These are phyloP conservation scores for Eublepharis macularius DNA, from an alignment of 2,113 vertebrate genomes.

Conservation along the genomic window DNA sequence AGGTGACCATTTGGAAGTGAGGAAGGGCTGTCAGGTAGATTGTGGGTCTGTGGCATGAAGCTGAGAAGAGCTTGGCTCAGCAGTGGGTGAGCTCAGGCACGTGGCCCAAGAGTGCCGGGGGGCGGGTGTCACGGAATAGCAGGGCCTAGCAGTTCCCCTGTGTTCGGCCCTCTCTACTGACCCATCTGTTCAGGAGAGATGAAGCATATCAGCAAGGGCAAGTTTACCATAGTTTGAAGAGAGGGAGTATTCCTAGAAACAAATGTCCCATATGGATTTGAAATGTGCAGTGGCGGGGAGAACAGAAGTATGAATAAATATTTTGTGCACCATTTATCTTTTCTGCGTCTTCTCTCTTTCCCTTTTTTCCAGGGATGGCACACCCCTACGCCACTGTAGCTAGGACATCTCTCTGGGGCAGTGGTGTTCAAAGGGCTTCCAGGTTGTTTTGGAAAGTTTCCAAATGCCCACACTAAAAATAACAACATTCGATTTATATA, in stretches of 20 bases:
- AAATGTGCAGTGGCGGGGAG: conserved; percentile 23
- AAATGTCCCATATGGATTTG: conserved; percentile 25
- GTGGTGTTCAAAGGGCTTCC: neutral
- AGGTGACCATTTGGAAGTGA: neutral
- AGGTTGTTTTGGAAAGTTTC: neutral
- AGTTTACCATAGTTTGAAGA: neutral
- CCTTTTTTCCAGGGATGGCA: neutral
- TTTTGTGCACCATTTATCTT: conserved; percentile 59
- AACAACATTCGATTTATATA: too few species aligned
- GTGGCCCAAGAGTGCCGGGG: neutral
- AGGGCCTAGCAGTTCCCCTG: neutral
- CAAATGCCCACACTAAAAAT: too few species aligned
- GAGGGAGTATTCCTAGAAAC: neutral
- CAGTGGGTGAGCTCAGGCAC: neutral
- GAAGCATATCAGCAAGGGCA: neutral
- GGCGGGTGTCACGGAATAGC: neutral
- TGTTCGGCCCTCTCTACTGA: neutral
- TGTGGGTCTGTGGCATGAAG: conserved; percentile 1
- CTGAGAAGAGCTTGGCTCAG: neutral
- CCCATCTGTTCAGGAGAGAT: neutral
- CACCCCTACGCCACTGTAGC: too few species aligned
- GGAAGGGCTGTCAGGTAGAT: neutral
- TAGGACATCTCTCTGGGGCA: neutral
- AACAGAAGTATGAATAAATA: conserved; percentile 70
- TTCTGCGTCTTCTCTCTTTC: neutral